Evolutionary conservation across 2,888 invertebrate genomes (phyloP), one percentile per base, ranked within the genome.

Genomic region (Stenoptilia bipunctidactyla): DNA sequence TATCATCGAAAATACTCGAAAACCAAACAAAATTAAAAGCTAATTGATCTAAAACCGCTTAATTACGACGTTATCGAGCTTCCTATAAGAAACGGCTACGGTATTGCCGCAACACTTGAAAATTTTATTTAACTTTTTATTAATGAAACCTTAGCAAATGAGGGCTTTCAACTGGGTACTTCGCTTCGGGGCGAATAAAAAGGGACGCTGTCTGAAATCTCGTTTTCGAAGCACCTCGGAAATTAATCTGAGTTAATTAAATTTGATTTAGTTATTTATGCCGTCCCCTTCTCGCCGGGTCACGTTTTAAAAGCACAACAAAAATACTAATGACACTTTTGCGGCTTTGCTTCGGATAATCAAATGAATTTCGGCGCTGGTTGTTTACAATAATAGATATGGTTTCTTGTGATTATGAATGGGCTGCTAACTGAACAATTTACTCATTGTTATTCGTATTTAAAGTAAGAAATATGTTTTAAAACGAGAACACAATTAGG

Each of bases 231-330:
- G 65, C 56, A 66, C 69, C 63, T 75, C 67, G 79, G 76, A 80
- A 82, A 83, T 82, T 82, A 83, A 83, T 83, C 76, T 74, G 68
- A 75, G 82, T 82, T 34, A 20, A 20, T 83, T 83, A 83, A 83
- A 79, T 80, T 82, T 82, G 71, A 80, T 79, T 83, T 83, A 83
- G 82, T 82, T 83, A 83, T 82, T 69, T 58, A 51, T 58, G 65
- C 20, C 20, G 20, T 3, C 20, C 4, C 65, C 60, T 60, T 69
- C 68, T 61, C n/a, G 35, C 71, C 55, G 59, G 68, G 64, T 65
- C 61, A 60, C 70, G 68, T 20, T 60, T n/a, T 74, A 75, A 80
- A 75, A 77, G 73, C 75, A 71, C 74, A 76, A 80, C 77, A 79
- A 77, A 72, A 65, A 64, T 60, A 49, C 66, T 82, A 80, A 82